phyloP scores from a whole-genome alignment of 2,797 vertebrate genomes.

The Pseudochirops corinnae region DNA sequence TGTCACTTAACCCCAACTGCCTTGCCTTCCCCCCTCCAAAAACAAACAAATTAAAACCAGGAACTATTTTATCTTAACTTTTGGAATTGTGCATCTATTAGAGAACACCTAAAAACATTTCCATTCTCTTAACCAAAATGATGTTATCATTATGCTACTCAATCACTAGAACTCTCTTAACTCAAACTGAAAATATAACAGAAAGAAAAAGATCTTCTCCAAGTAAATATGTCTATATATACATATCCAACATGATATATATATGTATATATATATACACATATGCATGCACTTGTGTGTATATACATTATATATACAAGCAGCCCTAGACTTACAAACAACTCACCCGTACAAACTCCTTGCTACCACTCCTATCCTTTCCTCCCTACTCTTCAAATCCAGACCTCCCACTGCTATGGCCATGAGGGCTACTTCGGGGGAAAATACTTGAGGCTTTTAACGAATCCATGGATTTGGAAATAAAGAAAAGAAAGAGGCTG shows the following conservation, averaged over 20 bases:
- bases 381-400: not conserved
- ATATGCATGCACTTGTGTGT: not conserved
- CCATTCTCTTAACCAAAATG: not conserved
- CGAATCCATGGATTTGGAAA: not conserved
- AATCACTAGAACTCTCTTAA: not conserved
- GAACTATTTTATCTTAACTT: not conserved
- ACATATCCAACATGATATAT: not conserved
- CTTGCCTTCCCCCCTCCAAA: too few species aligned
- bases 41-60: not conserved
- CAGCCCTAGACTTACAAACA: not conserved
- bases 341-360: not conserved
- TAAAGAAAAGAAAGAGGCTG: not conserved
- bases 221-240: not conserved
- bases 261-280: not conserved
- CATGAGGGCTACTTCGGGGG: not conserved
- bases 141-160: not conserved
- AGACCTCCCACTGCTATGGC: not conserved
- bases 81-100: not conserved
- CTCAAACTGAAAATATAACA: not conserved
- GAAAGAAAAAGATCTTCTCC: not conserved
- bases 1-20: too few species aligned
- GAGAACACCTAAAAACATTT: not conserved
- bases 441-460: not conserved
- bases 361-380: not conserved
- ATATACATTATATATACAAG: not conserved